A percentile compares a stretch with the other conserved stretches of the same genome.
phyloP scores from a whole-genome alignment of 2,888 invertebrate genomes.

The Lepidocyrtoides sp. region DNA sequence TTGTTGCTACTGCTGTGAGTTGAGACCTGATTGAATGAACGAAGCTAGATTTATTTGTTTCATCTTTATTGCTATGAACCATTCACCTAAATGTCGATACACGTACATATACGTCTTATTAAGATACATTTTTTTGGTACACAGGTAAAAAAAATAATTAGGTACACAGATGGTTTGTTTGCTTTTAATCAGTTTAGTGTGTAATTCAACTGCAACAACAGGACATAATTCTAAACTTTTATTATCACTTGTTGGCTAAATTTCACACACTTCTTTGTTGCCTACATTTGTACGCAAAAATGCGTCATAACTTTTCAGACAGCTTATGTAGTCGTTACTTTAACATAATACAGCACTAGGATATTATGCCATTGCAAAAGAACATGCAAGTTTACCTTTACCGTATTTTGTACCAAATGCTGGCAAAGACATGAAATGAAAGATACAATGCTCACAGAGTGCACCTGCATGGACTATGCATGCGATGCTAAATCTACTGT shows the following conservation, averaged over 20 bases:
- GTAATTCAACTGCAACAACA: background rate
- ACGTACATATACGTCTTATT: no score
- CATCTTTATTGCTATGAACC: background rate
- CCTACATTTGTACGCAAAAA: background rate
- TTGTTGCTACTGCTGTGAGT: background rate
- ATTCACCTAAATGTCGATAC: background rate
- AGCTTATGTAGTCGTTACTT: slow-evolving; percentile 17
- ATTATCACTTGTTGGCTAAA: slow-evolving; percentile 27
- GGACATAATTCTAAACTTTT: slow-evolving; percentile 29
- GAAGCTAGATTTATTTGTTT: background rate
- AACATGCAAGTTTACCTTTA: no score
- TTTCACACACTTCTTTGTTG: slow-evolving; percentile 48
- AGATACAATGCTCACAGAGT: no score
- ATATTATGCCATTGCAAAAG: no score
- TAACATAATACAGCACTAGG: background rate
- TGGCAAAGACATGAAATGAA: no score
- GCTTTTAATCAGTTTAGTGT: slow-evolving; percentile 14
- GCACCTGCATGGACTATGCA: no score
- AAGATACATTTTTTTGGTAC: no score
- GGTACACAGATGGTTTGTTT: no score
- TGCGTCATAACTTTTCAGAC: background rate
- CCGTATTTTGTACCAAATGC: no score
- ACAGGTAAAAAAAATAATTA: no score
- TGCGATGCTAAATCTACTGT: no score
- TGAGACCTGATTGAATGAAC: slow-evolving; percentile 20